phyloP scores from a whole-genome alignment of 2,888 invertebrate genomes.

The Liposcelis brunnea region DNA sequence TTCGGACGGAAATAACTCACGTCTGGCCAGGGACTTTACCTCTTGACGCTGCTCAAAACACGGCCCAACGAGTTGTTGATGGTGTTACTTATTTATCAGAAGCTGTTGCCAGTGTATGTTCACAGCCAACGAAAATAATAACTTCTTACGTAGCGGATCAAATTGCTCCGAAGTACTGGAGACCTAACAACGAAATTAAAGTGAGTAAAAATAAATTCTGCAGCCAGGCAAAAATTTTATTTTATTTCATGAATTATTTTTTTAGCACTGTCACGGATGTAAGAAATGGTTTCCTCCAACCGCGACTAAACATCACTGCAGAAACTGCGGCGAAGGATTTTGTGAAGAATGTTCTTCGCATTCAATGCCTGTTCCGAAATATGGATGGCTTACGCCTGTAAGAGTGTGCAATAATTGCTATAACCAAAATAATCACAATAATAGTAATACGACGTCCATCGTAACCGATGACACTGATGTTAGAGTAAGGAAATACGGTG shows the following conservation, averaged over 20 bases:
- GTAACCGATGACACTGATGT: slow-evolving; percentile 25
- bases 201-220: slow-evolving; percentile 30
- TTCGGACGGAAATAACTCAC: slow-evolving; percentile 46
- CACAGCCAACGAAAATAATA: slow-evolving; percentile 50
- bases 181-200: slow-evolving; percentile 54
- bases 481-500: slow-evolving; percentile 44
- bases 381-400: slow-evolving; percentile 52
- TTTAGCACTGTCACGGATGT: slow-evolving; percentile 47
- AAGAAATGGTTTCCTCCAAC: slow-evolving; percentile 35
- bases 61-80: slow-evolving; percentile 46
- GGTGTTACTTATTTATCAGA: slow-evolving; percentile 43
- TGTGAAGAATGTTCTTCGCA: slow-evolving; percentile 54
- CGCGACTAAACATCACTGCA: slow-evolving; percentile 54
- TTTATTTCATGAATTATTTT: slow-evolving; percentile 12
- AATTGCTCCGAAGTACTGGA: slow-evolving; percentile 65
- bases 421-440: slow-evolving; percentile 12
- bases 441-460: not conserved
- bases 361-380: slow-evolving; percentile 45
- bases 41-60: slow-evolving; percentile 30
- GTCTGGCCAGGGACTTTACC: slow-evolving; percentile 39
- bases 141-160: slow-evolving; percentile 60
- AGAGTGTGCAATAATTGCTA: slow-evolving; percentile 57
- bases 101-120: slow-evolving; percentile 43
- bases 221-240: slow-evolving; percentile 9
- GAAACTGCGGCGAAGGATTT: slow-evolving; percentile 63